Evolutionary conservation across 2,113 vertebrate species (phyloP), one percentile per base, ranked within the genome.

Genomic region (Megaptera novaeangliae): DNA sequence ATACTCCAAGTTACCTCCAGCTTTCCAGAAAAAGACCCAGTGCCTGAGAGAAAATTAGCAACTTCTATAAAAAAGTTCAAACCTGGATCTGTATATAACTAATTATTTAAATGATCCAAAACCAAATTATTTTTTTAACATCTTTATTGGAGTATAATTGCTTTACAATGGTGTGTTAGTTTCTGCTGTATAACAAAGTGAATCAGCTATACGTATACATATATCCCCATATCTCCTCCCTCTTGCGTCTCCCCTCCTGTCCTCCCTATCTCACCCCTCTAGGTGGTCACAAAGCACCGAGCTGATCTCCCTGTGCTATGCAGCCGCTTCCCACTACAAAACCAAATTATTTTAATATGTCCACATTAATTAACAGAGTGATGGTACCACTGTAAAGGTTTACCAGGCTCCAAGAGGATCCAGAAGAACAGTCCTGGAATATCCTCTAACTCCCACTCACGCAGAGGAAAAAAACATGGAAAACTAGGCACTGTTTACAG

Each of bases 41-140:
- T 11, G 15, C 25, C 44, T 75, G 80, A 93, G 31, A 49, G 29
- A 94, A 91, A 97, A 88, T 77, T 85, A 64, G 17, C 49, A 93
- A 64, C 63, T 75, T 94, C 74, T 84, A 15, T 59, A 89, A 91
- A 44, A 94, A 95, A 93, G 83, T 55, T 74, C 64, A 83, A 84
- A 85, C 55, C 59, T 69, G 25, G 27, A 84, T 64, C 91, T 94
- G 0, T 61, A 4, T 92, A 66, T 82, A 82, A 81, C 34, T 49
- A 95, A 87, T 83, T 89, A 72, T 7, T 74, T 95, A 81, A 95
- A 77, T 83, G 29, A 88, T 27, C 84, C 41, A 84, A 85, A 94
- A 46, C 74, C 21, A 88, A 95, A 90, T 84, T 92, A 93, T 83
- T 87, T 95, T 77, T 52, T 52, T 52, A 52, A 52, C 49, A 52